phyloP scores from a whole-genome alignment of 2,113 vertebrate genomes.

The Lucifuga dentata region DNA sequence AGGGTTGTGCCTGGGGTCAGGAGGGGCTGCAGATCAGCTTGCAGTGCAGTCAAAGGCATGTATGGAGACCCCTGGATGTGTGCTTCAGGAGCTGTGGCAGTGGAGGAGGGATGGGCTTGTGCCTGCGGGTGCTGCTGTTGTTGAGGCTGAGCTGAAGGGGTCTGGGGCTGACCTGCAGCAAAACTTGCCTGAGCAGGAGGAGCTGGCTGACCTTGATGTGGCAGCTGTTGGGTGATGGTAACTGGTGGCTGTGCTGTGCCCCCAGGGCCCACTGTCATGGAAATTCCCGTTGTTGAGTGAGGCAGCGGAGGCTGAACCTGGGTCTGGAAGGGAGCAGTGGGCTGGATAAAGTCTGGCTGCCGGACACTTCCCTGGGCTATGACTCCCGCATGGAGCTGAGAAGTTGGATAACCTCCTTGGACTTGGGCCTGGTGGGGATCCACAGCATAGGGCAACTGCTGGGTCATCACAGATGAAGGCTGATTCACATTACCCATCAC shows the following conservation, averaged over 20 bases:
- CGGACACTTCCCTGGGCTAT: conserved; percentile 24
- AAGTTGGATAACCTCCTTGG: conserved; percentile 50
- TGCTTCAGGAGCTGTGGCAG: conserved; percentile 2
- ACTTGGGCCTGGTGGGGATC: conserved; percentile 54
- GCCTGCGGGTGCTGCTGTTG: conserved; percentile 21
- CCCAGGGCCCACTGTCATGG: conserved; percentile 36
- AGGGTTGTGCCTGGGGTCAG: conserved; percentile 63
- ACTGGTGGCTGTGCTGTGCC: conserved; percentile 16
- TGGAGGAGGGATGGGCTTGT: conserved; percentile 36
- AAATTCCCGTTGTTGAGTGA: conserved; percentile 37
- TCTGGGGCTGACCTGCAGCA: conserved; percentile 29
- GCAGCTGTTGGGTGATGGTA: conserved; percentile 50
- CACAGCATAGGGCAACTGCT: conserved; percentile 61
- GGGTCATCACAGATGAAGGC: conserved; percentile 30
- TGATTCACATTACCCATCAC: conserved; percentile 25
- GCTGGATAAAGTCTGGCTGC: conserved; percentile 80
- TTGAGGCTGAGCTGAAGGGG: conserved; percentile 34
- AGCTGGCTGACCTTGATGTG: conserved; percentile 45
- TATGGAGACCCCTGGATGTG: conserved; percentile 34
- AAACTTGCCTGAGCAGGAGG: conserved; percentile 30
- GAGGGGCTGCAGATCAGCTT: conserved; percentile 76
- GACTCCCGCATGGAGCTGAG: conserved; percentile 58
- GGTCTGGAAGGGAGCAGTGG: conserved; percentile 78
- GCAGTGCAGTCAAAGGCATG: conserved; percentile 70
- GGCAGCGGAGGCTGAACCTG: conserved; percentile 71